Percentiles rank a stretch among this genome's conserved stretches.
Evolutionary conservation across 1,140 invertebrate species (phyloP).

Genomic region (Pseudomyrmex pallidus): DNA sequence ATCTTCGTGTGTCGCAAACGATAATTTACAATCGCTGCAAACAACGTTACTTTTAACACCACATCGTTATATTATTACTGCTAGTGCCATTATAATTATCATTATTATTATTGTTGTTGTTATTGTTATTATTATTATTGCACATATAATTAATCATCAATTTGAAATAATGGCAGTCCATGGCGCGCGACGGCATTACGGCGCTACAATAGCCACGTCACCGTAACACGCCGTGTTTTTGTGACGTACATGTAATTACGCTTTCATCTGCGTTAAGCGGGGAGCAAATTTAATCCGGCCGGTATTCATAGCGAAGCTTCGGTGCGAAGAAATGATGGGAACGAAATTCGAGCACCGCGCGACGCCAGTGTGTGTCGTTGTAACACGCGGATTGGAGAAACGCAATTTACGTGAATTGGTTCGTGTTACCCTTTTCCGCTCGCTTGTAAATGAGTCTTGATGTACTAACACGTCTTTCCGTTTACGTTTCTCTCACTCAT

Average conservation of each 20-base stretch:
- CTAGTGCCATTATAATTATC: constrained; percentile 1
- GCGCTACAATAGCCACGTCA: constrained; percentile 49
- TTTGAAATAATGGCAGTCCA: constrained; percentile 48
- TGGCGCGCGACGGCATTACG: constrained; percentile 30
- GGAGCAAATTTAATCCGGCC: constrained; percentile 46
- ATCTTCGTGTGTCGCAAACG: not conserved
- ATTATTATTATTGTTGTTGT: constrained; percentile 13
- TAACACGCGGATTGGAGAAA: constrained; percentile 67
- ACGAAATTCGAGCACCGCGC: constrained; percentile 11
- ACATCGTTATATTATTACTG: not conserved
- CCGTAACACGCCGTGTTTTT: constrained; percentile 41
- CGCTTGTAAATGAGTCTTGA: constrained; percentile 74
- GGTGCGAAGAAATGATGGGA: constrained; percentile 50
- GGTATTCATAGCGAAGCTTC: constrained; percentile 45
- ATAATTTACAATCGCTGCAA: constrained; percentile 40
- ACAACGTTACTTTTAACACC: not conserved
- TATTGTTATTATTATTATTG: constrained; percentile 43
- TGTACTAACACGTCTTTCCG: constrained; percentile 69
- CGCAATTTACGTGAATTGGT: constrained; percentile 75
- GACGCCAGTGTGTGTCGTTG: not conserved
- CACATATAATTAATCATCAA: constrained; percentile 59
- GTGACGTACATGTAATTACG: constrained; percentile 58
- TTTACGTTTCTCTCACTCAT: constrained; percentile 49
- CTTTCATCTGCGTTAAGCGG: constrained; percentile 47
- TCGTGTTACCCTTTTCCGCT: constrained; percentile 33